Conservation (phyloP, 2,888 invertebrate genomes). For the Vanessa cardui region DNA sequence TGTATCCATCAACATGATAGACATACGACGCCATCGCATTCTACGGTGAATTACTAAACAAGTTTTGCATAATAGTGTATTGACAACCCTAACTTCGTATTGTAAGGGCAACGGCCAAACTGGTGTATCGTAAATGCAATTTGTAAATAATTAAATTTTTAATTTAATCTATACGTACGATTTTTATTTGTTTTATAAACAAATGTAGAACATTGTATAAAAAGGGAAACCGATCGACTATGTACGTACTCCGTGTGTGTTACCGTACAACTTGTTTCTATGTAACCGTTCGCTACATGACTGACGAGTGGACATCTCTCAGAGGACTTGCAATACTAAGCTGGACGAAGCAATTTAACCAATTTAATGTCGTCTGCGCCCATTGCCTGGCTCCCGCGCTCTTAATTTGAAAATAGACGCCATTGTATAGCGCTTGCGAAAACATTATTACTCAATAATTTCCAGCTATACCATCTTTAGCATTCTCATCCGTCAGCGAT, state of each 20-base stretch:
- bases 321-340: constrained; percentile 66
- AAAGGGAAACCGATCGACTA: not conserved
- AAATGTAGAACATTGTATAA: not conserved
- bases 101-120: constrained; percentile 19
- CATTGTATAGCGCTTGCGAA: constrained; percentile 68
- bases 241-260: not conserved
- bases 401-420: constrained; percentile 78
- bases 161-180: too few species aligned
- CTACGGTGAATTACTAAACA: constrained; percentile 53
- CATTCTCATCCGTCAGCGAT: constrained; percentile 9
- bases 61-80: constrained; percentile 24
- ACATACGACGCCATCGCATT: constrained; percentile 60
- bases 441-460: constrained; percentile 40
- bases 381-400: constrained; percentile 75
- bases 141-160: not conserved
- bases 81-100: constrained; percentile 13
- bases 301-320: constrained; percentile 58
- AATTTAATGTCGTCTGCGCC: constrained; percentile 79
- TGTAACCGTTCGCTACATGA: constrained; percentile 30
- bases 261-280: not conserved
- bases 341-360: constrained; percentile 78
- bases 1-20: constrained; percentile 69
- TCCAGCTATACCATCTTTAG: constrained; percentile 10
- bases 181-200: not conserved
- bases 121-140: not conserved